Evolutionary conservation across 2,888 invertebrate genomes (phyloP), one percentile per base, ranked within the genome.

Genomic region (Dynastes hyllus): DNA sequence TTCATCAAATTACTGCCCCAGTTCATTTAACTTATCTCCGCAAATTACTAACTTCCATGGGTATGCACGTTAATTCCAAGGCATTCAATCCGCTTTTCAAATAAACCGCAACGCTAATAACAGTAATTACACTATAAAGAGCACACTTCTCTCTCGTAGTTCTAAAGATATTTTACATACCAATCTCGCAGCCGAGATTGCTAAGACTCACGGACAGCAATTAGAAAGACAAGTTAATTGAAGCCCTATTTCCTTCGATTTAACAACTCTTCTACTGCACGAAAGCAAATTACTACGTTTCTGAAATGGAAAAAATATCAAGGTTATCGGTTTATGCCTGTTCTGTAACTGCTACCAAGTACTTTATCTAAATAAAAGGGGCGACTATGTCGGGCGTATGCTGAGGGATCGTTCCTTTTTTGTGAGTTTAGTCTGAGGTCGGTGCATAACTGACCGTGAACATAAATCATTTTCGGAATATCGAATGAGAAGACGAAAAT

Each of bases 401-500:
- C 22, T 11, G 29, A 45, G 50, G n/a, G 69, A 51, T 51, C 27
- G 50, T n/a, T 58, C n/a, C 9, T 75, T 61, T 75, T 75, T 61
- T 75, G 61, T 45, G 61, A 75, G 61, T 75, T 75, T 63, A 63
- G 73, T 75, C 63, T 75, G 61, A 29, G 29, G 51, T 69, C 2
- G 40, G 73, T 29, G 73, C 73, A 61, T 75, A 61, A 75, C 61
- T 61, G 73, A 51, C 51, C 69, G 69, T 53, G 51, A 29, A 75
- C 27, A 61, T 75, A 75, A 75, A 75, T 75, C 73, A 75, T 61
- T 75, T 75, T 75, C 11, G 11, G 29, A 63, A 75, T 61, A 75
- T 61, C 61, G 61, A 61, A 32, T 8, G 8, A 51, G 69, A 75
- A 61, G 61, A 1, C 27, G 51, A 51, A 27, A 69, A 69, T 69